These are phyloP conservation scores for Lasioglossum malachurum DNA, from an alignment of 2,888 invertebrate species.

Conservation along the genomic window DNA sequence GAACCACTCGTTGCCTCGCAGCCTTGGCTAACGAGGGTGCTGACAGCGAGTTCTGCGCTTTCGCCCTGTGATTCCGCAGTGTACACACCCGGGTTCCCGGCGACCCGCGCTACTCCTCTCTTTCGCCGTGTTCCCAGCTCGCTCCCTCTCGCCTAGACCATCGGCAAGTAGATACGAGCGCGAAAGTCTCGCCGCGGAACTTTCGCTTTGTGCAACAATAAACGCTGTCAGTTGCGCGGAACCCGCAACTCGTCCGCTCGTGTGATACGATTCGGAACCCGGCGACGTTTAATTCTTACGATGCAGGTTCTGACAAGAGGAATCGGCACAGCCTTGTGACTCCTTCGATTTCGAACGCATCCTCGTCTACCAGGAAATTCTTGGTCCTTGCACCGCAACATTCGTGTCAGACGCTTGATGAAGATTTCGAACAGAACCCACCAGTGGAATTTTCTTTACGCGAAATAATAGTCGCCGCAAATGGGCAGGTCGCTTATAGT, in stretches of 20 bases:
- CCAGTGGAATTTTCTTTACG: background rate
- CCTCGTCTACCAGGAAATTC: background rate
- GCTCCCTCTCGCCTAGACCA: conserved; percentile 10
- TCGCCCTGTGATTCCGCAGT: conserved; percentile 51
- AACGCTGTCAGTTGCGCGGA: conserved; percentile 27
- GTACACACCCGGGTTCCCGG: conserved; percentile 33
- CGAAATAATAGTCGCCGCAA: background rate
- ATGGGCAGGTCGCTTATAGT: background rate
- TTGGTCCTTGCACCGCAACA: no score
- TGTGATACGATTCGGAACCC: conserved; percentile 12
- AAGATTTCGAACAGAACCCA: no score
- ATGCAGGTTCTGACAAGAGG: background rate
- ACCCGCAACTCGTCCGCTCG: conserved; percentile 4
- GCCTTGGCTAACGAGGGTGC: conserved; percentile 68
- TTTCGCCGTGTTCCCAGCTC: background rate
- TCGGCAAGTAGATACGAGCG: conserved; percentile 20
- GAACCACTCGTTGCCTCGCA: conserved; percentile 67
- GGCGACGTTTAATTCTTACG: background rate
- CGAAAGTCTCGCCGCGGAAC: conserved; percentile 22
- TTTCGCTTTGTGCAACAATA: conserved; percentile 29
- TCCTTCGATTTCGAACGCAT: background rate
- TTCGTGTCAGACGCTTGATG: no score
- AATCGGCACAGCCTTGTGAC: background rate
- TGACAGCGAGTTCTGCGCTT: conserved; percentile 63
- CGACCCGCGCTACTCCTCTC: background rate